Percentiles rank a stretch among this genome's conserved stretches.
phyloP scores from a whole-genome alignment of 1,140 invertebrate genomes.

The Rhynchophorus ferrugineus region DNA sequence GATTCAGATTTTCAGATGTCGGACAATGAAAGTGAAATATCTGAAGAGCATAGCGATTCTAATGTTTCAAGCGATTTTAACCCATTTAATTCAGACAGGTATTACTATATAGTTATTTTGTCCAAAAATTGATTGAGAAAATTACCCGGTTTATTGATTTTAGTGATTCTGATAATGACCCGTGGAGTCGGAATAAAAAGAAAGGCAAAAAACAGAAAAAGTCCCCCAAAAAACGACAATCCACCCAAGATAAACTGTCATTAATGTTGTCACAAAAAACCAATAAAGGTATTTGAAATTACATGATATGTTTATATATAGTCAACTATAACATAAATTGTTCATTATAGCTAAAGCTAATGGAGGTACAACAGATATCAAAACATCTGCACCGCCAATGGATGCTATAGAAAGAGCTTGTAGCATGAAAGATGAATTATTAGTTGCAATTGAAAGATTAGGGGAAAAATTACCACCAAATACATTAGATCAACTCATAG shows the following conservation, averaged over 20 bases:
- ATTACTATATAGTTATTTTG: neutral
- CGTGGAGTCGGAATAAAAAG: conserved; percentile 74
- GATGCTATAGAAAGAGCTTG: conserved; percentile 80
- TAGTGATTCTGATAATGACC: conserved; percentile 75
- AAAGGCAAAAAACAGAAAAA: conserved; percentile 62
- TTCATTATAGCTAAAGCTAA: conserved; percentile 27
- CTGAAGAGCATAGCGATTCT: conserved; percentile 56
- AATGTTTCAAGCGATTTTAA: conserved; percentile 75
- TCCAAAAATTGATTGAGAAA: neutral
- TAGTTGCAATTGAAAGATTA: conserved; percentile 78
- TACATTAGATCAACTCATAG: conserved; percentile 96
- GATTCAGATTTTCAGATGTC: conserved; percentile 57
- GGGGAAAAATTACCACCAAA: conserved; percentile 92
- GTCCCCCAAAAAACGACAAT: conserved; percentile 55
- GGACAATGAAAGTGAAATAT: conserved; percentile 51
- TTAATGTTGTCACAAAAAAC: conserved; percentile 55
- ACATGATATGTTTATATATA: neutral
- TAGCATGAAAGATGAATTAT: conserved; percentile 86
- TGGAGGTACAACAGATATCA: conserved; percentile 28
- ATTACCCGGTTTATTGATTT: neutral
- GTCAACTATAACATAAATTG: too few species aligned
- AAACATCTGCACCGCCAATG: conserved; percentile 55
- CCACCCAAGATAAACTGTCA: conserved; percentile 71
- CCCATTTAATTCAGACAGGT: conserved; percentile 69
- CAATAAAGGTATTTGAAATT: conserved; percentile 22